phyloP scores from a whole-genome alignment of 2,113 vertebrate species.

The Podocnemis expansa region DNA sequence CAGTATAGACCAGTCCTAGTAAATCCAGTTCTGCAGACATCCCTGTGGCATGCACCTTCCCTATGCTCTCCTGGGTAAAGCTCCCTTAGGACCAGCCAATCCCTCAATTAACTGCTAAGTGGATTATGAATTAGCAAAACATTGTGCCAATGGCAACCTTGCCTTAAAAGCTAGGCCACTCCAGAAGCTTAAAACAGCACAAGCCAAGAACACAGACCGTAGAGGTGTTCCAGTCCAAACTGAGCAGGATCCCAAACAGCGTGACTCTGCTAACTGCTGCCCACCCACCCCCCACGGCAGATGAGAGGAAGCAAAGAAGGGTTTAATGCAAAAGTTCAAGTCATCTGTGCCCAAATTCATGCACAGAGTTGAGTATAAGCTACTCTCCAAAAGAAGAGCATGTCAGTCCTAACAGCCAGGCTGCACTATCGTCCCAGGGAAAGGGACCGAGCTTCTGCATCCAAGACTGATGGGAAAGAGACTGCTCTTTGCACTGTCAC shows the following conservation, averaged over 20 bases:
- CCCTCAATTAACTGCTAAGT: neutral
- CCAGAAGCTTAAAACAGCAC: neutral
- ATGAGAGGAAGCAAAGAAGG: neutral
- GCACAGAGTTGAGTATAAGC: neutral
- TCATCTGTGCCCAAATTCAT: neutral
- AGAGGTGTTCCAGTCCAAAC: neutral
- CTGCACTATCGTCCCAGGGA: neutral
- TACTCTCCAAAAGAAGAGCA: neutral
- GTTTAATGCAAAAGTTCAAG: neutral
- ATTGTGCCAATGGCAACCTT: too few species aligned
- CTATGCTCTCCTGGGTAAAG: neutral
- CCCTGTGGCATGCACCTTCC: neutral
- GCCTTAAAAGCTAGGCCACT: neutral
- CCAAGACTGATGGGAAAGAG: neutral
- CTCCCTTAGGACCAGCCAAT: neutral
- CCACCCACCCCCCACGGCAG: neutral
- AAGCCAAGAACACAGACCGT: neutral
- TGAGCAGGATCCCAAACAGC: neutral
- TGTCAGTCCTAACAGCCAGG: neutral
- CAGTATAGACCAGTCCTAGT: neutral
- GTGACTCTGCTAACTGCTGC: neutral
- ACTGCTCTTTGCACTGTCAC: neutral
- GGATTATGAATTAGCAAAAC: neutral
- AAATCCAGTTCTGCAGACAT: neutral
- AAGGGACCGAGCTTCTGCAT: neutral